A percentile compares a stretch with the other conserved stretches of the same genome.
phyloP scores from a whole-genome alignment of 2,888 invertebrate species.

The Drosophila meridiana region DNA sequence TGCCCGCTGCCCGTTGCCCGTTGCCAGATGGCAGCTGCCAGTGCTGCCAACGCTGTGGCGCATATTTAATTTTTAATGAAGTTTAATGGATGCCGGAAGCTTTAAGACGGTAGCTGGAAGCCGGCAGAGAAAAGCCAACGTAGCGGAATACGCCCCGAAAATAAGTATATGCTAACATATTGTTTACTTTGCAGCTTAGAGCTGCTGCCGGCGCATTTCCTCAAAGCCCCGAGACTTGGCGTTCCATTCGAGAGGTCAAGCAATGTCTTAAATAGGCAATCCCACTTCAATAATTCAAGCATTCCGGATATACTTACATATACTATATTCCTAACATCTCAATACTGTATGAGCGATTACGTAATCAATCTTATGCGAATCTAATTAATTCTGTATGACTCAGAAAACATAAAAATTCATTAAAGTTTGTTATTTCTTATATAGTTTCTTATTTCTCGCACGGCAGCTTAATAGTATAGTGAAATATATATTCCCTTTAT shows the following conservation, averaged over 20 bases:
- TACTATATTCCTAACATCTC: not conserved
- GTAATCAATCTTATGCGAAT: not conserved
- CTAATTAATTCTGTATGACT: not conserved
- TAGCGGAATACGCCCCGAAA: slow-evolving; percentile 28
- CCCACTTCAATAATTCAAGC: slow-evolving; percentile 14
- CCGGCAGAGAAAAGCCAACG: slow-evolving; percentile 33
- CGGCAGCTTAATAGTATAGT: not conserved
- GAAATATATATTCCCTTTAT: not conserved
- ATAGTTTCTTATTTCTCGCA: not conserved
- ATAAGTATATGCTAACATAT: slow-evolving; percentile 43
- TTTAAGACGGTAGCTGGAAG: slow-evolving; percentile 67
- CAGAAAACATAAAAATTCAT: not conserved
- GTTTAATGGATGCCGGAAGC: slow-evolving; percentile 84
- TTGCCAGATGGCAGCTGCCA: slow-evolving; percentile 41
- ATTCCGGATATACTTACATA: slow-evolving; percentile 10
- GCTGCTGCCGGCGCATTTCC: slow-evolving; percentile 5
- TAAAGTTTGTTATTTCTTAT: no score
- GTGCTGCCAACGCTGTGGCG: slow-evolving; percentile 60
- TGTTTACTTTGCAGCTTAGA: slow-evolving; percentile 39
- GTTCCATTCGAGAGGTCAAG: slow-evolving; percentile 8
- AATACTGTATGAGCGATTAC: not conserved
- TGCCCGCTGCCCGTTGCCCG: slow-evolving; percentile 11
- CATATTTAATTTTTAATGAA: slow-evolving; percentile 84
- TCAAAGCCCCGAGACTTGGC: not conserved
- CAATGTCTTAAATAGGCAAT: slow-evolving; percentile 8